phyloP scores from a whole-genome alignment of 2,113 vertebrate species.

The Motacilla alba region DNA sequence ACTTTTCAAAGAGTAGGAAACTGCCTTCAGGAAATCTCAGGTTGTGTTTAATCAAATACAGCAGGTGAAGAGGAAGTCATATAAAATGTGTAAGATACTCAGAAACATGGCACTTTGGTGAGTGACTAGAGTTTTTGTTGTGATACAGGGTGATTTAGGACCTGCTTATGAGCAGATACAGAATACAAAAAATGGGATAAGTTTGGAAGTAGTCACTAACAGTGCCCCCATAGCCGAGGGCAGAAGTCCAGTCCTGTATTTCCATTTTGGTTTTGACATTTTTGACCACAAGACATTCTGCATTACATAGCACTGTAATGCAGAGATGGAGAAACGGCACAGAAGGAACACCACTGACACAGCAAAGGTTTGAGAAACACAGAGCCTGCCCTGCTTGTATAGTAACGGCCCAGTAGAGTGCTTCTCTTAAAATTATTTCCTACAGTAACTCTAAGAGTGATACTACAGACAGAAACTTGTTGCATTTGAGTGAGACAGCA shows the following conservation, averaged over 20 bases:
- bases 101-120: not conserved
- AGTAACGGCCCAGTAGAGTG: not conserved
- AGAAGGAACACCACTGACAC: not conserved
- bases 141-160: not conserved
- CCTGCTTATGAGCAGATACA: not conserved
- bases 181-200: not conserved
- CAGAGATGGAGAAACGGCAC: accelerated
- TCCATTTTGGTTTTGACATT: not conserved
- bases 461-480: not conserved
- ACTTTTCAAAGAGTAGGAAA: not conserved
- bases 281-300: not conserved
- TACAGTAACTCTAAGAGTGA: not conserved
- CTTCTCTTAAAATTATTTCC: not conserved
- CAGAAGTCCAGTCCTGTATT: not conserved
- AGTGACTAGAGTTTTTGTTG: not conserved
- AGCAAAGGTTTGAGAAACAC: not conserved
- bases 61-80: not conserved
- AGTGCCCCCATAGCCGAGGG: accelerated
- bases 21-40: not conserved
- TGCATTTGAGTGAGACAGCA: not conserved
- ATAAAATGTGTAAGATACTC: not conserved
- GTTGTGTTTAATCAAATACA: not conserved
- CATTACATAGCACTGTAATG: not conserved
- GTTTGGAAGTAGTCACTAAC: not conserved
- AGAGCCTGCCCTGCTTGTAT: not conserved